Evolutionary conservation across 2,797 vertebrate species (phyloP).

Genomic region (Nasua narica): DNA sequence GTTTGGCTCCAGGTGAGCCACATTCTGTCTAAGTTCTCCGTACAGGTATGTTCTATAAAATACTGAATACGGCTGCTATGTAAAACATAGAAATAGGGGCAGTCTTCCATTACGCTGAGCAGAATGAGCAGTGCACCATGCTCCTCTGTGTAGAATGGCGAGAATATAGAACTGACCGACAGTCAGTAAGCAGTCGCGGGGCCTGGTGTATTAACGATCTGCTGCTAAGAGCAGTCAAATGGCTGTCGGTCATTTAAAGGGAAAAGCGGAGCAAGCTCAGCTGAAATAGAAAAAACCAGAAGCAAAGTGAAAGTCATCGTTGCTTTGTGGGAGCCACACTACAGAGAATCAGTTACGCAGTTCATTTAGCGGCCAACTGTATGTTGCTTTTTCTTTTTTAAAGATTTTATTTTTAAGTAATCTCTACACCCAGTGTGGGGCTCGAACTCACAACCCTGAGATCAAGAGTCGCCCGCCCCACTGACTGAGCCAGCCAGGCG

Average conservation of each 20-base stretch:
- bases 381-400: background rate
- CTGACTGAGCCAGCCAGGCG: background rate
- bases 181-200: background rate
- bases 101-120: background rate
- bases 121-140: background rate
- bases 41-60: background rate
- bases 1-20: background rate
- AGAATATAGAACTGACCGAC: background rate
- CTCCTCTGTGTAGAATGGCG: background rate
- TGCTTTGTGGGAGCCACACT: background rate
- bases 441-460: background rate
- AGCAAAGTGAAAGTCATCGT: background rate
- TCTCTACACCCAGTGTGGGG: background rate
- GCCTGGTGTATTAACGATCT: accelerated
- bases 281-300: background rate
- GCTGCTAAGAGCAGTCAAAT: background rate
- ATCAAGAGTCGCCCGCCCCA: background rate
- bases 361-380: background rate
- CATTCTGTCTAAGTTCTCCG: background rate
- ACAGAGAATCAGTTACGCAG: accelerated
- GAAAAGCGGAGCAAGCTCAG: background rate
- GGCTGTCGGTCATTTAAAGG: background rate
- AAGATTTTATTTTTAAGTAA: background rate
- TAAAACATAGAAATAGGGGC: background rate
- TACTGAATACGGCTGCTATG: background rate